These are phyloP conservation scores for Litoditis marina DNA, from an alignment of 2,888 invertebrate genomes.

Conservation along the genomic window DNA sequence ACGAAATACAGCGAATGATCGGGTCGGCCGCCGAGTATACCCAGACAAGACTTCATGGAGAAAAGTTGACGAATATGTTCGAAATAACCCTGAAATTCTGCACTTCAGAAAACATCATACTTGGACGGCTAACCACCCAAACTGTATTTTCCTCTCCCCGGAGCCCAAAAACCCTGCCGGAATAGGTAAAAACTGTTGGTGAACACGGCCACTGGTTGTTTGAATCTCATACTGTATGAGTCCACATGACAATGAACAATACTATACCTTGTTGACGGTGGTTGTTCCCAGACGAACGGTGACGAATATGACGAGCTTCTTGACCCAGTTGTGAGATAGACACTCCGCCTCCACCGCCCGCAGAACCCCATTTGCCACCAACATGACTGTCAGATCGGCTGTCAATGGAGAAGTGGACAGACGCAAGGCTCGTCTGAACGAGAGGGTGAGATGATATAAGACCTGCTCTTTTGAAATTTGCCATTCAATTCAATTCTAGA, in stretches of 20 bases:
- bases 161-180: too few relatives aligned
- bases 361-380: constrained; percentile 44
- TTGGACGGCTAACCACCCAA: neutral
- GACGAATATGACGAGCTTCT: constrained; percentile 44
- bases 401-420: constrained; percentile 34
- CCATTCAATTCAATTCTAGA: too few relatives aligned
- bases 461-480: too few relatives aligned
- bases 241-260: too few relatives aligned
- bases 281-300: constrained; percentile 47
- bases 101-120: neutral
- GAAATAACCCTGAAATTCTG: constrained; percentile 70
- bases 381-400: constrained; percentile 29
- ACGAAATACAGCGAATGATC: constrained; percentile 89
- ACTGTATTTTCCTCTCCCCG: neutral
- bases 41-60: constrained; percentile 79
- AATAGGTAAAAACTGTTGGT: too few relatives aligned
- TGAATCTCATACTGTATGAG: neutral
- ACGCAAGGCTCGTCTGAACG: constrained; percentile 39
- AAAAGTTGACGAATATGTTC: constrained; percentile 78
- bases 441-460: too few relatives aligned
- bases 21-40: constrained; percentile 87
- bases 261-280: constrained; percentile 44
- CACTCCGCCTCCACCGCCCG: constrained; percentile 32
- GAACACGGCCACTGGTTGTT: neutral
- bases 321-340: constrained; percentile 46